Percentiles rank a stretch among this genome's conserved stretches.
Conservation (phyloP, 2,888 invertebrate genomes). For the Aphidius colemani region DNA sequence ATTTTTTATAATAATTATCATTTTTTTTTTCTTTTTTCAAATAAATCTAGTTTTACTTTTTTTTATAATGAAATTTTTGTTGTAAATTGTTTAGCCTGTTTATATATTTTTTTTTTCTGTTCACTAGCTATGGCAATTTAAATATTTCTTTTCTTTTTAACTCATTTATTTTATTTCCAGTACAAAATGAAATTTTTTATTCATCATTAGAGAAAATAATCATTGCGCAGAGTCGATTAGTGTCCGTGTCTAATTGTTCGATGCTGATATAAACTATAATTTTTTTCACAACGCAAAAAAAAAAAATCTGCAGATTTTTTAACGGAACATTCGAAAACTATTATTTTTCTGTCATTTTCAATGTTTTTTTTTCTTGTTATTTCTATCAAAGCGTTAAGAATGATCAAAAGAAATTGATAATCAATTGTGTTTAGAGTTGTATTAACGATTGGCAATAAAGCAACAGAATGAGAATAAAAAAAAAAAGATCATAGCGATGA, state of each 20-base stretch:
- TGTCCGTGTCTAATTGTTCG: constrained; percentile 11
- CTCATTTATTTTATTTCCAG: not conserved
- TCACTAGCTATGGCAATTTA: too few relatives aligned
- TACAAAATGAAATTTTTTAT: constrained; percentile 9
- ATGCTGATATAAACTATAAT: not conserved
- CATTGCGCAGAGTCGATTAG: constrained; percentile 7
- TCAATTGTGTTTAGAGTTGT: constrained; percentile 10
- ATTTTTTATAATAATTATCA: not conserved
- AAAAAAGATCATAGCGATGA: too few relatives aligned
- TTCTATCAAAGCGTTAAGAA: not conserved
- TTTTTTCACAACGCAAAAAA: constrained; percentile 9
- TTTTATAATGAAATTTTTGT: too few relatives aligned
- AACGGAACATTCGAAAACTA: too few relatives aligned
- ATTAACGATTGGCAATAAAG: not conserved
- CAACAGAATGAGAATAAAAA: too few relatives aligned
- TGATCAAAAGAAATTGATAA: constrained; percentile 8
- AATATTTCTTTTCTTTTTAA: too few relatives aligned
- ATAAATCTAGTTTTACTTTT: too few relatives aligned
- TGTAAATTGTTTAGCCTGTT: too few relatives aligned
- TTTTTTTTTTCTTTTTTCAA: too few relatives aligned
- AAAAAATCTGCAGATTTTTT: not conserved
- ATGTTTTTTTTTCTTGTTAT: not conserved
- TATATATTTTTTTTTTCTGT: too few relatives aligned
- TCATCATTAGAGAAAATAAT: constrained; percentile 1
- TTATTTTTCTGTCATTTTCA: not conserved